These are phyloP conservation scores for Heliocidaris tuberculata DNA, from an alignment of 35 echinoderm and acorn worm genomes.

Conservation along the genomic window DNA sequence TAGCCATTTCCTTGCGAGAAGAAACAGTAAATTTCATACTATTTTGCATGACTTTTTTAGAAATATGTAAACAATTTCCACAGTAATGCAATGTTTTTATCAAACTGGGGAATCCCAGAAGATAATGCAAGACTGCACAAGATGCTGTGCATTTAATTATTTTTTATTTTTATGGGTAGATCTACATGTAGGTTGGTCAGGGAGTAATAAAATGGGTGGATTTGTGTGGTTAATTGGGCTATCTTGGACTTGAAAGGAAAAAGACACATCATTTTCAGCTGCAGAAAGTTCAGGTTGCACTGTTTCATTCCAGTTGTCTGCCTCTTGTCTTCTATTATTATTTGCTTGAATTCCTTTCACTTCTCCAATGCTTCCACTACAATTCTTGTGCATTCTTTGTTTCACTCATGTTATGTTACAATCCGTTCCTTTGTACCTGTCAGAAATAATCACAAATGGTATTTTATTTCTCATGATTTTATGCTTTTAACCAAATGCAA, in stretches of 20 bases:
- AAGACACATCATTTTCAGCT: slow-evolving; percentile 6
- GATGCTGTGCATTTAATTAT: too few species aligned
- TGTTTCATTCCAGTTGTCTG: not conserved
- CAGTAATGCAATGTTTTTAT: too few species aligned
- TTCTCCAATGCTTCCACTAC: not conserved
- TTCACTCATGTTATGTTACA: not conserved
- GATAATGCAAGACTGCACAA: too few species aligned
- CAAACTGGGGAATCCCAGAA: too few species aligned
- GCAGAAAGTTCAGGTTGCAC: not conserved
- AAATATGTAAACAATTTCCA: too few species aligned
- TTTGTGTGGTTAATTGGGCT: not conserved
- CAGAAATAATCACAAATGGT: not conserved
- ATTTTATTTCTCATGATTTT: not conserved
- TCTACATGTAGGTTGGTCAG: too few species aligned
- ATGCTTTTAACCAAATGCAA: not conserved
- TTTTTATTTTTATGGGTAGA: too few species aligned
- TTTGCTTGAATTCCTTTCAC: not conserved
- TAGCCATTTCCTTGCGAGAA: too few species aligned
- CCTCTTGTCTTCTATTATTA: not conserved
- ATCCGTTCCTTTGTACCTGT: not conserved
- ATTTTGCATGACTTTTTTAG: too few species aligned
- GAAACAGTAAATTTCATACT: too few species aligned
- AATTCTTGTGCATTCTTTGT: not conserved
- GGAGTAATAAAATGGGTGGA: too few species aligned
- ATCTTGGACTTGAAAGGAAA: not conserved